Percentiles rank a stretch among this genome's conserved stretches.
Evolutionary conservation across 2,113 vertebrate genomes (phyloP).

Genomic region (Petrocephalus zakoni): DNA sequence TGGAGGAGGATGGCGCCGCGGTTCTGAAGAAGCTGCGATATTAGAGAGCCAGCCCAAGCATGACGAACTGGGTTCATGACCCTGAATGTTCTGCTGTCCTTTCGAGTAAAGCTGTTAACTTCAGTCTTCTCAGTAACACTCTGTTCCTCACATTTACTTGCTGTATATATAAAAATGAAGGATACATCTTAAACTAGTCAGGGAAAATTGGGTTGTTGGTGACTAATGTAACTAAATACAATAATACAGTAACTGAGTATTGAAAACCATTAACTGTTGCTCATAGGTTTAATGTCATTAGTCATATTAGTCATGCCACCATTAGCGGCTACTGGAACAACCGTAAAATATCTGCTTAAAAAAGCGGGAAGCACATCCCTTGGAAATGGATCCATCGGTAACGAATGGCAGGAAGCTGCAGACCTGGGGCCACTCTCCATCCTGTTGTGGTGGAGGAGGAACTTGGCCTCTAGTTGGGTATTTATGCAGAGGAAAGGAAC

Average conservation of each 20-base stretch:
- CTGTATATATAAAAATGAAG: neutral
- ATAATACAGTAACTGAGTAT: neutral
- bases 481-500: neutral
- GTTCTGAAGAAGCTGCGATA: neutral
- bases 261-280: neutral
- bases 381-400: neutral
- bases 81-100: neutral
- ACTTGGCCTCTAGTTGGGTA: neutral
- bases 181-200: neutral
- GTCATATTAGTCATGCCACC: neutral
- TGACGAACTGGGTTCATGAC: neutral
- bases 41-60: neutral
- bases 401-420: neutral
- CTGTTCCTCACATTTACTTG: neutral
- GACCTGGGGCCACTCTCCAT: neutral
- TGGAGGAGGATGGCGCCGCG: neutral
- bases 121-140: neutral
- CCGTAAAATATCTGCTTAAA: neutral
- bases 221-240: neutral
- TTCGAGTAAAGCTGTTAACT: neutral
- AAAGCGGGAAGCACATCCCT: neutral
- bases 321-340: neutral
- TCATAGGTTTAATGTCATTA: neutral
- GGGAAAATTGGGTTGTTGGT: neutral
- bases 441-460: neutral